phyloP scores from a whole-genome alignment of 2,888 invertebrate genomes.

The Protula sp. region DNA sequence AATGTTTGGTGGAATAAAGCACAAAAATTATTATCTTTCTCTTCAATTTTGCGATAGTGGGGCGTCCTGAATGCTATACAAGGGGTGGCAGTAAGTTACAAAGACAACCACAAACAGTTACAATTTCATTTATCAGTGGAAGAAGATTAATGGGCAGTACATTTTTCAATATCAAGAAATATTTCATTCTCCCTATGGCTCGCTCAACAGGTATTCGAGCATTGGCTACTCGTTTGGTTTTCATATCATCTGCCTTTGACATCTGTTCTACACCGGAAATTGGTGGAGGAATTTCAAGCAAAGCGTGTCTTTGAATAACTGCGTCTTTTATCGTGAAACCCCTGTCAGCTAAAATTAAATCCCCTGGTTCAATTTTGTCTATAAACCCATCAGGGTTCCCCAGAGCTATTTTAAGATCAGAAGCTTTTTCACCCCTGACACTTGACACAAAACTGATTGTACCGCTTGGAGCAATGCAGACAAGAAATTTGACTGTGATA shows the following conservation, averaged over 20 bases:
- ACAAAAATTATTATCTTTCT: too few relatives aligned
- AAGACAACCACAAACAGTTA: slow-evolving; percentile 18
- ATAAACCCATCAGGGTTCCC: slow-evolving; percentile 19
- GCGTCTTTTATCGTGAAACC: slow-evolving; percentile 24
- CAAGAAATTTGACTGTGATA: slow-evolving; percentile 20
- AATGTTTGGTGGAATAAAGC: not conserved
- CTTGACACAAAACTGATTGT: slow-evolving; percentile 16
- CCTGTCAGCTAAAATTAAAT: slow-evolving; percentile 24
- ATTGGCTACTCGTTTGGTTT: slow-evolving; percentile 24
- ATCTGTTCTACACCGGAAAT: slow-evolving; percentile 21
- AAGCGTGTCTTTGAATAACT: slow-evolving; percentile 11
- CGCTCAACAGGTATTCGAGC: slow-evolving; percentile 25
- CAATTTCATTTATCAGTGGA: slow-evolving; percentile 22
- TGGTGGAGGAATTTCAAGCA: too few relatives aligned
- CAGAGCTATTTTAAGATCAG: slow-evolving; percentile 19
- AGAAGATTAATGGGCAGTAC: slow-evolving; percentile 20
- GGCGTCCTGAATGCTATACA: too few relatives aligned
- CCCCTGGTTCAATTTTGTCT: slow-evolving; percentile 14
- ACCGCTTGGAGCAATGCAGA: slow-evolving; percentile 21
- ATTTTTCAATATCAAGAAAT: slow-evolving; percentile 19
- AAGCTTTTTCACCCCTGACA: slow-evolving; percentile 19
- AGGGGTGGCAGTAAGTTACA: slow-evolving; percentile 18
- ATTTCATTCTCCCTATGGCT: slow-evolving; percentile 24
- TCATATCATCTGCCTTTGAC: slow-evolving; percentile 13
- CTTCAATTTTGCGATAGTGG: too few relatives aligned